phyloP scores from a whole-genome alignment of 92 coral and sea anemone genomes.

The Epizoanthus illoricatus region DNA sequence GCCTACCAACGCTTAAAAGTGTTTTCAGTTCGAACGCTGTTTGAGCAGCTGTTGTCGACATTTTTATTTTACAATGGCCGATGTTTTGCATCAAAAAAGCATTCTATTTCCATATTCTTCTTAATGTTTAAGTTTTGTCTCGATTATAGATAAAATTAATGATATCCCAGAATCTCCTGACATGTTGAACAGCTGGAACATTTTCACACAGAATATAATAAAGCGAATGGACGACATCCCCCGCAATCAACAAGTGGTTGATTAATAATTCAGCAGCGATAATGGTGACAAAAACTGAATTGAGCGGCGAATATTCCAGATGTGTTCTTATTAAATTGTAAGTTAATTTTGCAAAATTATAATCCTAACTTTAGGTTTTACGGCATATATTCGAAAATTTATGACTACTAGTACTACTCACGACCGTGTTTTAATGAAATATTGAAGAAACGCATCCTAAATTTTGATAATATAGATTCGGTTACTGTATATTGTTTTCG shows the following conservation, averaged over 20 bases:
- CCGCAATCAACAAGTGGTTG: constrained; percentile 42
- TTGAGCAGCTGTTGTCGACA: constrained; percentile 28
- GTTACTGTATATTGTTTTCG: no score
- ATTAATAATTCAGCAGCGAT: constrained; percentile 1
- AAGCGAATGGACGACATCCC: background rate
- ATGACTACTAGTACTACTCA: no score
- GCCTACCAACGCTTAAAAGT: background rate
- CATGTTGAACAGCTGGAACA: constrained; percentile 18
- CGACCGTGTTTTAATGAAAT: no score
- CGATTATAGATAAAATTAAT: constrained; percentile 29
- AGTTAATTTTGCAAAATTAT: background rate
- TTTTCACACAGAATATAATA: background rate
- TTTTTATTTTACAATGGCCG: background rate
- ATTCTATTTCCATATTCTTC: constrained; percentile 19
- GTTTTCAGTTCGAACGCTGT: background rate
- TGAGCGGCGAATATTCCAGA: background rate
- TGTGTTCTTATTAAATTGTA: background rate
- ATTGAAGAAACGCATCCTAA: no score
- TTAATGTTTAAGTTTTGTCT: constrained; percentile 36
- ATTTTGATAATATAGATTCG: no score
- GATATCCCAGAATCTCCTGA: constrained; percentile 21
- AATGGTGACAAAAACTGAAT: constrained; percentile 15
- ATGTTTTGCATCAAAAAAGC: constrained; percentile 32
- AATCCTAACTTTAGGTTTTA: no score
- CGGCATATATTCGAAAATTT: no score